phyloP scores from a whole-genome alignment of 1,140 invertebrate genomes.

The Phthorimaea operculella region DNA sequence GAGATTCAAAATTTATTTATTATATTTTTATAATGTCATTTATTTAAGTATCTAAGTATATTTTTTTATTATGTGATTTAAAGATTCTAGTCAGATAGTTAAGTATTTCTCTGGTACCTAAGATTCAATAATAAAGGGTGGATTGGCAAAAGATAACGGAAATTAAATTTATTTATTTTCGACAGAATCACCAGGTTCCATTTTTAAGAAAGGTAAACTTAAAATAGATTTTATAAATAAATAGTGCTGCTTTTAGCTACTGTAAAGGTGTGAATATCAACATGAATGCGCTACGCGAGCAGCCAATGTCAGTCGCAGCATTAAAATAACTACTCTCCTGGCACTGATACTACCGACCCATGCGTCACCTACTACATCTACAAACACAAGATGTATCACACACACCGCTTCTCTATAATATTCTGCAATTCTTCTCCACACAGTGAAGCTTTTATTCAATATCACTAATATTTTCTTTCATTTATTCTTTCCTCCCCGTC shows the following conservation, averaged over 20 bases:
- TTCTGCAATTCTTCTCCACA: conserved; percentile 17
- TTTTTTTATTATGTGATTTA: too few relatives aligned
- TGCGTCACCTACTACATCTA: conserved; percentile 21
- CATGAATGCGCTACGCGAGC: conserved; percentile 39
- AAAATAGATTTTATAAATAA: conserved; percentile 34
- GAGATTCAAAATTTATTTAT: too few relatives aligned
- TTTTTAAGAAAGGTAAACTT: conserved; percentile 59
- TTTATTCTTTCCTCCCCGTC: conserved; percentile 44
- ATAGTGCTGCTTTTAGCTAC: conserved; percentile 45
- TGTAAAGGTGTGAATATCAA: conserved; percentile 8
- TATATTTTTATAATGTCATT: too few relatives aligned
- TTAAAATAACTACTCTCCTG: conserved; percentile 41
- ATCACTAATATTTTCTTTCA: conserved; percentile 52
- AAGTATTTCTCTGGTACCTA: too few relatives aligned
- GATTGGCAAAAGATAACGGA: background rate
- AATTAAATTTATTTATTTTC: conserved; percentile 46
- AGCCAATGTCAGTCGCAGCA: conserved; percentile 34
- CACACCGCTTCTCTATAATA: conserved; percentile 26
- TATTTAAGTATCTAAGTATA: too few relatives aligned
- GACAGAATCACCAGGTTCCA: conserved; percentile 58
- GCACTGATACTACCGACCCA: conserved; percentile 27
- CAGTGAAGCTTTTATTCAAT: conserved; percentile 32
- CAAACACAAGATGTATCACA: conserved; percentile 23
- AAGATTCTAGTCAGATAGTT: too few relatives aligned
- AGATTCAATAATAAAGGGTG: too few relatives aligned